A percentile compares a stretch with the other conserved stretches of the same genome.
phyloP scores from a whole-genome alignment of 2,888 invertebrate genomes.

The Limenitis arthemis region DNA sequence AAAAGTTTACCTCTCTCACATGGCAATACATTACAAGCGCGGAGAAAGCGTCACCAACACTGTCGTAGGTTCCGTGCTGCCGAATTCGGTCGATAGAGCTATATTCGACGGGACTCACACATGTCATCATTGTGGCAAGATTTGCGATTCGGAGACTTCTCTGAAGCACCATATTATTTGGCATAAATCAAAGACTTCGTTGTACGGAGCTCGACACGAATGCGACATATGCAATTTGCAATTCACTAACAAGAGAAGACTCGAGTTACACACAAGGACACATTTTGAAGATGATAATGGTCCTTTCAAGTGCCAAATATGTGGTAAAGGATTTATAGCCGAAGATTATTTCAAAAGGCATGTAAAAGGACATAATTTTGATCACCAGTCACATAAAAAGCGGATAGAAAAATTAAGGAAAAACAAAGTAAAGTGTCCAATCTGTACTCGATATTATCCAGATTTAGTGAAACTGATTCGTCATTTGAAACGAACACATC shows the following conservation, averaged over 20 bases:
- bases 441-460: constrained; percentile 56
- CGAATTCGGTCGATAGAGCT: constrained; percentile 32
- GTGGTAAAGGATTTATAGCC: constrained; percentile 67
- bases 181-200: constrained; percentile 58
- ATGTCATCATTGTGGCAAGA: constrained; percentile 61
- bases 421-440: constrained; percentile 61
- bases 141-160: constrained; percentile 56
- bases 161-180: constrained; percentile 58
- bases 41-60: constrained; percentile 57
- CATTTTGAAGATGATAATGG: constrained; percentile 68
- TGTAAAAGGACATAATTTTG: constrained; percentile 68
- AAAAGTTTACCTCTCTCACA: constrained; percentile 60
- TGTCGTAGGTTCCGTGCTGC: constrained; percentile 40
- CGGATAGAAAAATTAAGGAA: constrained; percentile 54
- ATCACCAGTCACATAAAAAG: constrained; percentile 53
- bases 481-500: constrained; percentile 57
- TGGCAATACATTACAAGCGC: constrained; percentile 61
- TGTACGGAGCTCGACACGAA: constrained; percentile 56
- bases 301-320: constrained; percentile 63
- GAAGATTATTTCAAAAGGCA: constrained; percentile 64
- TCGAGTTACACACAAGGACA: constrained; percentile 57
- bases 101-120: constrained; percentile 45
- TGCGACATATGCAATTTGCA: constrained; percentile 60
- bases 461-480: constrained; percentile 59
- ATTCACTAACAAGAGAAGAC: constrained; percentile 61